Evolutionary conservation across 2,888 invertebrate species (phyloP), one percentile per base, ranked within the genome.

Genomic region (Drosophila recens): DNA sequence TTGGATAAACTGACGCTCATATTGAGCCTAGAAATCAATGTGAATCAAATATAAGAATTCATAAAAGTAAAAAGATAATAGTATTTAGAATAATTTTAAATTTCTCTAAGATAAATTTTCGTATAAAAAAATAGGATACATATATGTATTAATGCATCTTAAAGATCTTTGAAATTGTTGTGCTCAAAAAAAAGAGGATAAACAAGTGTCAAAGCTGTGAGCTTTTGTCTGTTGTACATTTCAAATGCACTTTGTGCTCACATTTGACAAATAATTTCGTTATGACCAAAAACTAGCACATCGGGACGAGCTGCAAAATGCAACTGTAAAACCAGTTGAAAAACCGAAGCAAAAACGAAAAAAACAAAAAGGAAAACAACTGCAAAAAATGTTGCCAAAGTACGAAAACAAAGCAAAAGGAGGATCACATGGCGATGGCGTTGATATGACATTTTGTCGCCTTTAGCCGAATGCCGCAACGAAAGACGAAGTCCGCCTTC

Each of bases 371-470:
- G 15, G 46, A 57, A 20, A 49, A 30, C 15, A 56, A 34, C 42
- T 46, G 13, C 6, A 11, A 46, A 15, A 13, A 42, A 43, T 9
- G 23, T 11, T 36, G 36, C 10, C 30, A 20, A 43, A 53, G 61
- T 56, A 61, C 59, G 51, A 67, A 23, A 53, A 38, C 45, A 30
- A 59, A 75, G 54, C 40, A 61, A 11, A 38, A 38, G 62, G 74
- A 76, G 78, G 80, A 80, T 80, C 76, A 51, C 36, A 49, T 67
- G 51, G 48, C 38, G 20, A 42, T 62, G 72, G 70, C 71, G 83
- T 75, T 66, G 79, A 70, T 74, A 82, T 83, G 89, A 88, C 83
- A 88, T 88, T 85, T 86, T 82, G 80, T 82, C 80, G 81, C 89
- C 86, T 82, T 72, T 67, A 57, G 65, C 66, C 40, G 64, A 68